Evolutionary conservation across 1,140 invertebrate species (phyloP), one percentile per base, ranked within the genome.

Genomic region (Bombus fervidus): DNA sequence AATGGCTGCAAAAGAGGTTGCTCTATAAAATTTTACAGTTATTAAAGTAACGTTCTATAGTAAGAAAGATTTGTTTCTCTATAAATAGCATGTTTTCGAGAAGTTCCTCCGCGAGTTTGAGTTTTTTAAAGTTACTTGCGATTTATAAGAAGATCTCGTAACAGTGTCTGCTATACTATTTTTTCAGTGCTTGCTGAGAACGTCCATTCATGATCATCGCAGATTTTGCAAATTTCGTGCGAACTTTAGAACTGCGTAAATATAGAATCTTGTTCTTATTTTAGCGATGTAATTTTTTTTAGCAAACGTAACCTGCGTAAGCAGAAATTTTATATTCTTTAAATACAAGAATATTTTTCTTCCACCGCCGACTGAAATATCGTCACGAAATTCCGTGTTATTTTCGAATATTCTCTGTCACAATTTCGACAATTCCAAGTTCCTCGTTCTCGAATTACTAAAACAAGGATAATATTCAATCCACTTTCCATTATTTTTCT

Each of bases 221-320:
- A 3, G 31, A 34, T 37, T 59, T 37, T 59, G 15, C 9, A 41
- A 53, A 59, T 59, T 62, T 57, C 0, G 3, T 12, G 41, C 47
- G 10, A 71, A 62, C 13, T n/a, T 39, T 57, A 53, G 31, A 34
- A 47, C 39, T 2, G 34, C 8, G 6, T 39, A 78, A 78, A 83
- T 77, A 77, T 43, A 78, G 74, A 69, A 12, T 12, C 13, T 22
- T 22, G 59, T 18, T 83, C 34, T 83, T 78, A 78, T 83, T 68
- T 69, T 39, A 64, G 22, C 31, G n/a, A 13, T n/a, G 47, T 77
- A 39, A 83, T 83, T 68, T 43, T 43, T 78, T 64, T 69, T 64
- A 64, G n/a, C 73, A 43, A 39, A 10, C 12, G 13, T n/a, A 31
- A 59, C 47, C 57, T 34, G 31, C n/a, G 43, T 37, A 59, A 83